Conservation (phyloP, 2,888 invertebrate species). For the Coenonympha glycerion region DNA sequence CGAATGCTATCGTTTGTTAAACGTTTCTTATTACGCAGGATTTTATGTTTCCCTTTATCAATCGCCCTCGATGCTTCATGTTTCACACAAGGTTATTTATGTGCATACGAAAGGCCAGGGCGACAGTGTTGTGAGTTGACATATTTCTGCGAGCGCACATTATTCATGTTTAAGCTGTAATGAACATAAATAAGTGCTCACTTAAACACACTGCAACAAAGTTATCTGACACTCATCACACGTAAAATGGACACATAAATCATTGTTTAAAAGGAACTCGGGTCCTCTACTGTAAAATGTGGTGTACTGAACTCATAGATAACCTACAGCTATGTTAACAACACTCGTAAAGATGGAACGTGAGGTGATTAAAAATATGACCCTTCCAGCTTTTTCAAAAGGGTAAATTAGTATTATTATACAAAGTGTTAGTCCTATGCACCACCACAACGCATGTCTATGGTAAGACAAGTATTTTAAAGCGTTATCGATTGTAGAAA, state of each 20-base stretch:
- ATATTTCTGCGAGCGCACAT: constrained; percentile 29
- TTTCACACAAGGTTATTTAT: constrained; percentile 12
- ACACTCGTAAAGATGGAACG: neutral
- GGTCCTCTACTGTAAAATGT: neutral
- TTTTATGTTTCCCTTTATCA: neutral
- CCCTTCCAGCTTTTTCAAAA: neutral
- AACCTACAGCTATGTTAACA: neutral
- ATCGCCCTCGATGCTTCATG: neutral
- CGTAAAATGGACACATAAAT: constrained; percentile 13
- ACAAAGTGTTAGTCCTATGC: no score
- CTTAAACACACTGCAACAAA: constrained; percentile 27
- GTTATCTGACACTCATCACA: constrained; percentile 16
- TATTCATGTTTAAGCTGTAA: constrained; percentile 39
- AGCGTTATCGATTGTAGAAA: no score
- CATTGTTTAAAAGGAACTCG: neutral
- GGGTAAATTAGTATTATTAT: neutral
- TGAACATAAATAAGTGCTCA: constrained; percentile 34
- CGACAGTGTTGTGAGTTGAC: constrained; percentile 18
- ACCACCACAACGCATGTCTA: no score
- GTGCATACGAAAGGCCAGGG: constrained; percentile 19
- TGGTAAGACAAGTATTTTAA: no score
- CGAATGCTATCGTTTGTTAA: constrained; percentile 1
- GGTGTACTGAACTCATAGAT: neutral
- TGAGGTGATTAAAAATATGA: neutral
- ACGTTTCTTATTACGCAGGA: neutral